These are phyloP conservation scores for Notamacropus eugenii DNA, from an alignment of 2,797 vertebrate species.

Conservation along the genomic window DNA sequence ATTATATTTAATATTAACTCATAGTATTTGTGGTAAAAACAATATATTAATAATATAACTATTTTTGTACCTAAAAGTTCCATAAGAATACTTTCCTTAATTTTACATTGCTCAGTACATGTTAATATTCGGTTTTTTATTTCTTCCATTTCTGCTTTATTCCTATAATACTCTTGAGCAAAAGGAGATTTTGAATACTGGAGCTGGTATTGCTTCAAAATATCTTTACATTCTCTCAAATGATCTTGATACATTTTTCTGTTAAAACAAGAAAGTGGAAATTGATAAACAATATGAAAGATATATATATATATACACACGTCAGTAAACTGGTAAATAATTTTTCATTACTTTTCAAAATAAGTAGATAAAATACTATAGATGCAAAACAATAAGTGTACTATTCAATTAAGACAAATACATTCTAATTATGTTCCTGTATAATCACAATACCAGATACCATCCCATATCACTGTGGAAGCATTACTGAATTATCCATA, in stretches of 20 bases:
- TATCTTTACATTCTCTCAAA: constrained; percentile 81
- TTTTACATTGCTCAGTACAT: constrained; percentile 76
- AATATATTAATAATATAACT: constrained; percentile 60
- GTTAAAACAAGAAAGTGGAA: constrained; percentile 63
- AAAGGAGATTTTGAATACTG: constrained; percentile 81
- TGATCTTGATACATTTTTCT: constrained; percentile 85
- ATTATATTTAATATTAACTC: constrained; percentile 67
- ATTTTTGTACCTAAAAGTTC: constrained; percentile 82
- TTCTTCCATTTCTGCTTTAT: constrained; percentile 85
- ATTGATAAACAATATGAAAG: not conserved
- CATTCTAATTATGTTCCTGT: not conserved
- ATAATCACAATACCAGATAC: constrained; percentile 4
- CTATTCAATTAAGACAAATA: not conserved
- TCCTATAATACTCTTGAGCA: constrained; percentile 82
- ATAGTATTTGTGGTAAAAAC: constrained; percentile 60
- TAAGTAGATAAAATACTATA: not conserved
- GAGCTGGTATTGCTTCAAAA: constrained; percentile 81
- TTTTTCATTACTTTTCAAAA: not conserved
- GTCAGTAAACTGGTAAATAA: not conserved
- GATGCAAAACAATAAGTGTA: not conserved
- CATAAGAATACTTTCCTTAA: constrained; percentile 78
- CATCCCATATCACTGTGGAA: constrained; percentile 5
- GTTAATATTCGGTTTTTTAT: constrained; percentile 80
- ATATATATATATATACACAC: too few relatives aligned
- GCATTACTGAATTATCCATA: constrained; percentile 8